Percentiles rank a stretch among this genome's conserved stretches.
phyloP scores from a whole-genome alignment of 2,888 invertebrate species.

The Poecilus cupreus region DNA sequence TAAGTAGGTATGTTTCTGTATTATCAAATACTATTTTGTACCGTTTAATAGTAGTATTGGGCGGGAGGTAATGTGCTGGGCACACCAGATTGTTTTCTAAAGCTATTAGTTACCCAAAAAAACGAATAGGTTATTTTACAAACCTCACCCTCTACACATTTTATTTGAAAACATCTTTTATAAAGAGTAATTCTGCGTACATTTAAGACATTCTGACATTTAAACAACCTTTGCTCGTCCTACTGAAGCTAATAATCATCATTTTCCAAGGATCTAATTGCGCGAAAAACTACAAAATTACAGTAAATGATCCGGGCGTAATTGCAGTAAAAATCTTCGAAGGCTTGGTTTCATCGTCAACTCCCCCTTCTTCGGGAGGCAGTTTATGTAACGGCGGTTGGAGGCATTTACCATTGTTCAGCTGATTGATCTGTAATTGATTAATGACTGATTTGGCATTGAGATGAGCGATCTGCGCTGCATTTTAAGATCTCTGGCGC shows the following conservation, averaged over 20 bases:
- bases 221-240: not conserved
- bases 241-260: not conserved
- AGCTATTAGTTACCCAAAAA: too few relatives aligned
- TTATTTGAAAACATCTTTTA: too few relatives aligned
- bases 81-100: too few relatives aligned
- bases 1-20: too few relatives aligned
- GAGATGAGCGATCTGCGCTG: not conserved
- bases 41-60: too few relatives aligned
- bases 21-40: too few relatives aligned
- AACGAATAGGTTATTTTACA: too few relatives aligned
- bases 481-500: not conserved
- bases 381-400: not conserved
- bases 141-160: too few relatives aligned
- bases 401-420: not conserved
- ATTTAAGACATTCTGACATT: too few relatives aligned
- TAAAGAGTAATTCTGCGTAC: too few relatives aligned
- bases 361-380: not conserved
- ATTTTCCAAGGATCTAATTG: not conserved
- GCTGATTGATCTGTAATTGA: conserved; percentile 11
- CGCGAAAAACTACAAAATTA: not conserved
- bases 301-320: not conserved
- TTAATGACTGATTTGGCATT: conserved; percentile 4
- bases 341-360: not conserved
- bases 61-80: too few relatives aligned
- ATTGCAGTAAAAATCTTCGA: not conserved